Conservation (phyloP, 2,113 vertebrate genomes). For the Hippopotamus amphibius region DNA sequence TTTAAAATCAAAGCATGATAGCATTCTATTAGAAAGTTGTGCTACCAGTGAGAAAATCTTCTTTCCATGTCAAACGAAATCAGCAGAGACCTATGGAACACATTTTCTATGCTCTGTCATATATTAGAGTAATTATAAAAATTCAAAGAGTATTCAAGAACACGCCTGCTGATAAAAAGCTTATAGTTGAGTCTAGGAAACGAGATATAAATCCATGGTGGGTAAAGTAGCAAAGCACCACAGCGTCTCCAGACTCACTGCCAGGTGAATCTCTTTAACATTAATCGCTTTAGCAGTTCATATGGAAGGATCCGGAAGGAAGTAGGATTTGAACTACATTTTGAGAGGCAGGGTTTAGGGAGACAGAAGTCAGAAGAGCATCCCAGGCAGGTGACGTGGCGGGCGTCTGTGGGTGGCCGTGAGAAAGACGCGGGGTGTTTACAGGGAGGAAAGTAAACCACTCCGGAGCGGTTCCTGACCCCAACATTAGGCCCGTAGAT, state of each 20-base stretch:
- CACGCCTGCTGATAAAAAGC: not conserved
- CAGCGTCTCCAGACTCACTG: not conserved
- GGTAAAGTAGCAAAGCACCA: not conserved
- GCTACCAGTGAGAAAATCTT: slow-evolving; percentile 44
- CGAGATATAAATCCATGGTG: not conserved
- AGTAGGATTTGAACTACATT: not conserved
- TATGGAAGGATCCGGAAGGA: not conserved
- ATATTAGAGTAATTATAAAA: not conserved
- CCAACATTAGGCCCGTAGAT: too few relatives aligned
- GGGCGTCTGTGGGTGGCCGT: accelerated
- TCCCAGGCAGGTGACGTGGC: not conserved
- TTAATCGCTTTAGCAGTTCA: not conserved
- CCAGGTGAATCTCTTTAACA: not conserved
- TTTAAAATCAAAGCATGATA: not conserved
- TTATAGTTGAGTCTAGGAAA: not conserved
- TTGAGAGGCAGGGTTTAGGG: not conserved
- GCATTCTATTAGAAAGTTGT: slow-evolving; percentile 6
- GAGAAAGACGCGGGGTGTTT: accelerated
- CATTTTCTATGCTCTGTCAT: not conserved
- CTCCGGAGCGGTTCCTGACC: too few relatives aligned
- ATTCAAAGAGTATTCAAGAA: not conserved
- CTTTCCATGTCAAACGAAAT: slow-evolving; percentile 12
- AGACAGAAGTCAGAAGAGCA: not conserved
- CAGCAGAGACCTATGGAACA: not conserved
- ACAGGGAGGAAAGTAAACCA: accelerated